phyloP scores from a whole-genome alignment of 2,113 vertebrate species.

The Neolamprologus sp. region DNA sequence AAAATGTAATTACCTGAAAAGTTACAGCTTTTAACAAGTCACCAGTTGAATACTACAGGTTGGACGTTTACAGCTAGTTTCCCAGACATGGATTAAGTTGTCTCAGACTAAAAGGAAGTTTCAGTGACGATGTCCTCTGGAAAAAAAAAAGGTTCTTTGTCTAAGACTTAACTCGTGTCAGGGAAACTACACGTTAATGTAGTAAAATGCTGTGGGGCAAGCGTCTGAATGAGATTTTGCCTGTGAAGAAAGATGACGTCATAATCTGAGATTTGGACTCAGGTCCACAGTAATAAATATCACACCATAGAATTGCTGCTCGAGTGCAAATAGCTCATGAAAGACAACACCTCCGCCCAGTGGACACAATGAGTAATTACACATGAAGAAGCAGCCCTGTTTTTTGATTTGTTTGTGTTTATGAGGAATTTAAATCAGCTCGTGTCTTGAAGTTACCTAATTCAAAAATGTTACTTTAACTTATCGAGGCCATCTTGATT shows the following conservation, averaged over 20 bases:
- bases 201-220: background rate
- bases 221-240: background rate
- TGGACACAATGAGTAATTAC: background rate
- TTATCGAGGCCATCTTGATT: fast-evolving
- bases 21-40: background rate
- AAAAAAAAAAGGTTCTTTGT: background rate
- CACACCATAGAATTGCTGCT: background rate
- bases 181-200: background rate
- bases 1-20: background rate
- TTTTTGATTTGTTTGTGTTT: background rate
- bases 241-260: background rate
- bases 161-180: background rate
- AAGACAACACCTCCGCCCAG: conserved; percentile 1
- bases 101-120: background rate
- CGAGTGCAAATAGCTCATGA: background rate
- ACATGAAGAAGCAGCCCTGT: background rate
- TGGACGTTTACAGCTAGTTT: background rate
- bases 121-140: background rate
- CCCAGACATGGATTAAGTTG: background rate
- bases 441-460: background rate
- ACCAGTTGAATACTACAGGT: background rate
- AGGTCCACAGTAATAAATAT: background rate
- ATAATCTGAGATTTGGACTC: background rate
- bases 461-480: background rate
- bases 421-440: background rate